Evolutionary conservation across 2,797 vertebrate genomes (phyloP).

Genomic region (Odontamblyopus rebecca): DNA sequence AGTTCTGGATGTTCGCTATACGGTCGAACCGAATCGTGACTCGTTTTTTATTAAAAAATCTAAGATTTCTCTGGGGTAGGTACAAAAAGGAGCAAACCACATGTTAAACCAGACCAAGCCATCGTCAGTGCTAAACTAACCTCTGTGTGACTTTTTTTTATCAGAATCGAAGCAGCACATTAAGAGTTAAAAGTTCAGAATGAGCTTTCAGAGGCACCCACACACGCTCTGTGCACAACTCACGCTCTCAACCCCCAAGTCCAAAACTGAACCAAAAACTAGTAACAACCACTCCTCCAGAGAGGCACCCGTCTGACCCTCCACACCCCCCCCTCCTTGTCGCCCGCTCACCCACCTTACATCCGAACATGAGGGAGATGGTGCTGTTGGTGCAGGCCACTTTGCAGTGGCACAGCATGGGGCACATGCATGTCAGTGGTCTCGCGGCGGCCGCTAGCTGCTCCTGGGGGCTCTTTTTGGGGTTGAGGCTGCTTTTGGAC

Average conservation of each 20-base stretch:
- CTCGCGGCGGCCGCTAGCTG: slow-evolving; percentile 75
- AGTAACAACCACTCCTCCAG: too few species aligned
- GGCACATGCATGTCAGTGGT: slow-evolving; percentile 88
- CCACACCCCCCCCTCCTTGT: background rate
- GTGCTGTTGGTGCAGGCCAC: slow-evolving; percentile 87
- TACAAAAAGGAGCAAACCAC: too few species aligned
- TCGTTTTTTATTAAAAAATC: too few species aligned
- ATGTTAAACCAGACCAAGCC: too few species aligned
- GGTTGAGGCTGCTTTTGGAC: slow-evolving; percentile 65
- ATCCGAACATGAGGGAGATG: slow-evolving; percentile 89
- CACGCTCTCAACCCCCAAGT: background rate
- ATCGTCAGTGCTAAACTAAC: too few species aligned
- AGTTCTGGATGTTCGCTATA: too few species aligned
- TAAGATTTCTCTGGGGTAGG: too few species aligned
- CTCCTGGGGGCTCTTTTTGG: slow-evolving; percentile 70
- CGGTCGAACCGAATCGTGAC: too few species aligned
- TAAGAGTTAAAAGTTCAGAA: background rate
- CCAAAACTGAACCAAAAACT: background rate
- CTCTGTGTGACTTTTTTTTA: too few species aligned
- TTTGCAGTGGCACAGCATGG: slow-evolving; percentile 88
- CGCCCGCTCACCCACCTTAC: slow-evolving; percentile 82
- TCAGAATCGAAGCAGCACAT: too few species aligned
- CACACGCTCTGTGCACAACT: background rate
- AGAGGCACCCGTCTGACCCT: background rate
- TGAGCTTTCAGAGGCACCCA: background rate